A percentile compares a stretch with the other conserved stretches of the same genome.
phyloP scores from a whole-genome alignment of 2,888 invertebrate species.

The Sarcophaga caerulescens region DNA sequence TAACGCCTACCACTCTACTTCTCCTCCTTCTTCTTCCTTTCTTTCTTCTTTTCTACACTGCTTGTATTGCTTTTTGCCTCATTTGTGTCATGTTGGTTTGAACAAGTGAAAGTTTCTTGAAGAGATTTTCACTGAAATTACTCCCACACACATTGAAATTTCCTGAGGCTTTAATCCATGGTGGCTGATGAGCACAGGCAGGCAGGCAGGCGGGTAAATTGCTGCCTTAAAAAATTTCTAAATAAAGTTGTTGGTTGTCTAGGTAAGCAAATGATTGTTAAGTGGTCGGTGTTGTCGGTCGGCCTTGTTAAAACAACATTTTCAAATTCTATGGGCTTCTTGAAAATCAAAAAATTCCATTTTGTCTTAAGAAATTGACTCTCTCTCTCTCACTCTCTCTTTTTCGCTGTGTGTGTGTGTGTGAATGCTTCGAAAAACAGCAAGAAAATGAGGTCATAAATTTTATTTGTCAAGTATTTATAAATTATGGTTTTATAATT shows the following conservation, averaged over 20 bases:
- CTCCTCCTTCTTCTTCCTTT: too few relatives aligned
- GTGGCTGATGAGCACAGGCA: not conserved
- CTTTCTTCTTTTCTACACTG: too few relatives aligned
- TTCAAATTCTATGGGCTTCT: not conserved
- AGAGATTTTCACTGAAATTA: constrained; percentile 21
- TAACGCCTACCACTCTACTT: not conserved
- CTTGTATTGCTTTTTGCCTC: not conserved
- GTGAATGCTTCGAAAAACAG: not conserved
- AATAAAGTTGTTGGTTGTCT: constrained; percentile 53
- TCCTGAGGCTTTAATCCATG: constrained; percentile 45
- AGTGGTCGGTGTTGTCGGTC: constrained; percentile 55
- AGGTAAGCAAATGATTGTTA: constrained; percentile 63
- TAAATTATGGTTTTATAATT: constrained; percentile 64
- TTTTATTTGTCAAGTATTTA: constrained; percentile 61
- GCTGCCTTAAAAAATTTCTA: constrained; percentile 30
- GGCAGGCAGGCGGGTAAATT: constrained; percentile 2
- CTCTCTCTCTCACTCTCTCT: too few relatives aligned
- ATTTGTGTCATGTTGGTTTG: constrained; percentile 42
- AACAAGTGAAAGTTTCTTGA: constrained; percentile 60
- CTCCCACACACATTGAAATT: not conserved
- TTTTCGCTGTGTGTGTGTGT: too few relatives aligned
- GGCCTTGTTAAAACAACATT: not conserved
- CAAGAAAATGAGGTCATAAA: constrained; percentile 58
- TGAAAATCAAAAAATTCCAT: constrained; percentile 13
- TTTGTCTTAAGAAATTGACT: constrained; percentile 1